A percentile compares a stretch with the other conserved stretches of the same genome.
Evolutionary conservation across 2,797 vertebrate genomes (phyloP).

Genomic region (Eospalax fontanierii): DNA sequence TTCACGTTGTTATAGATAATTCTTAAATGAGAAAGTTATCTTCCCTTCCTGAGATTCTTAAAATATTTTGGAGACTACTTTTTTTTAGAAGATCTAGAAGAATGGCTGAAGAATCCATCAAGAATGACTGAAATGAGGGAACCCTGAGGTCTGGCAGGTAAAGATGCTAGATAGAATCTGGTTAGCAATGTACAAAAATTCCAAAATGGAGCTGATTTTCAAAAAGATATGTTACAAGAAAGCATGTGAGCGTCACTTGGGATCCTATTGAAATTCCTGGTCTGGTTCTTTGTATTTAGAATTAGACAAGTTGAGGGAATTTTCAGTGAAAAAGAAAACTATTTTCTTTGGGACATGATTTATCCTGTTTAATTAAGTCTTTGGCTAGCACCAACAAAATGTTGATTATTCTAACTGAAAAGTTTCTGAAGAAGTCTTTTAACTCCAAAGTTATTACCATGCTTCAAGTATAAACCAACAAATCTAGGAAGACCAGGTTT

Average conservation of each 20-base stretch:
- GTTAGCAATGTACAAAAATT: neutral
- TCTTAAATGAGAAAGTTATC: conserved; percentile 25
- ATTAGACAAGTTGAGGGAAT: conserved; percentile 1
- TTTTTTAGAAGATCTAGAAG: conserved; percentile 18
- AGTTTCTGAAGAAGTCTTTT: conserved; percentile 22
- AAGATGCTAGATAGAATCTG: neutral
- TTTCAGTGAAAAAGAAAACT: conserved; percentile 26
- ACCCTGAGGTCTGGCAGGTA: neutral
- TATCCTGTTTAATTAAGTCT: conserved; percentile 55
- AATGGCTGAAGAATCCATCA: neutral
- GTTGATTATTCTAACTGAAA: conserved; percentile 47
- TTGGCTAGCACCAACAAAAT: conserved; percentile 38
- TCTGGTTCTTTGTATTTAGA: conserved; percentile 42
- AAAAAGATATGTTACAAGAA: neutral
- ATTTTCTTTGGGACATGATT: neutral
- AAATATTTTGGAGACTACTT: neutral
- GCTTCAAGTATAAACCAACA: neutral
- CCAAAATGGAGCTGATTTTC: neutral
- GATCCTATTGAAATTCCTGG: neutral
- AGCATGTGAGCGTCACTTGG: neutral
- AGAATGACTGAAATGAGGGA: conserved; percentile 10
- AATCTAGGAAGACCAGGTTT: neutral
- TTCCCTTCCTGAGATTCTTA: conserved; percentile 29
- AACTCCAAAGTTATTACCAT: conserved; percentile 18
- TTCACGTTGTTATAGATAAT: neutral